These are phyloP conservation scores for Parotia lawesii DNA, from an alignment of 2,113 vertebrate species.

Conservation along the genomic window DNA sequence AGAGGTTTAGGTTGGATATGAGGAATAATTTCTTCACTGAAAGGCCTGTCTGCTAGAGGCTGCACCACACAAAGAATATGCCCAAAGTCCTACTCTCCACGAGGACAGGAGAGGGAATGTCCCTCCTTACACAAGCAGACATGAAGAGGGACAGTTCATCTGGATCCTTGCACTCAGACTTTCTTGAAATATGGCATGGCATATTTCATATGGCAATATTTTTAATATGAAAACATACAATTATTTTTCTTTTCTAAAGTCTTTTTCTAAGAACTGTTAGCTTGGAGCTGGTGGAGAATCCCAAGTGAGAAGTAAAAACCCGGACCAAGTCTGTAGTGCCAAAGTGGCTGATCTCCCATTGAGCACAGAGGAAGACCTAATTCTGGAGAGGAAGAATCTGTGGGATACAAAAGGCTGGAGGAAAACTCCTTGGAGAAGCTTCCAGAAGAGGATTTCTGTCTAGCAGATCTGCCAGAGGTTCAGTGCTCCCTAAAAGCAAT, in stretches of 20 bases:
- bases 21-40: neutral
- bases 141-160: neutral
- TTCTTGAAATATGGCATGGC: neutral
- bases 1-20: neutral
- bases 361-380: neutral
- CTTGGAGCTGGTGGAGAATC: neutral
- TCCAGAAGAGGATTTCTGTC: neutral
- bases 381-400: neutral
- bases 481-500: neutral
- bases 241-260: neutral
- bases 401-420: neutral
- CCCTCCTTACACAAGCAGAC: neutral
- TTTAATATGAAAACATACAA: neutral
- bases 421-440: neutral
- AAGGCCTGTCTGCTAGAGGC: neutral
- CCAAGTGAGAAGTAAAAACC: neutral
- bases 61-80: neutral
- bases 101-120: neutral
- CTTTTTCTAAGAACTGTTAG: neutral
- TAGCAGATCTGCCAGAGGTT: neutral
- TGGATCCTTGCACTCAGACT: neutral
- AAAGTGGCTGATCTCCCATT: neutral
- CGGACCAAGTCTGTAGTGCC: neutral
- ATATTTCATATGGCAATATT: neutral
- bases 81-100: neutral